These are phyloP conservation scores for Lineus longissimus DNA, from an alignment of 1,140 invertebrate species.

Conservation along the genomic window DNA sequence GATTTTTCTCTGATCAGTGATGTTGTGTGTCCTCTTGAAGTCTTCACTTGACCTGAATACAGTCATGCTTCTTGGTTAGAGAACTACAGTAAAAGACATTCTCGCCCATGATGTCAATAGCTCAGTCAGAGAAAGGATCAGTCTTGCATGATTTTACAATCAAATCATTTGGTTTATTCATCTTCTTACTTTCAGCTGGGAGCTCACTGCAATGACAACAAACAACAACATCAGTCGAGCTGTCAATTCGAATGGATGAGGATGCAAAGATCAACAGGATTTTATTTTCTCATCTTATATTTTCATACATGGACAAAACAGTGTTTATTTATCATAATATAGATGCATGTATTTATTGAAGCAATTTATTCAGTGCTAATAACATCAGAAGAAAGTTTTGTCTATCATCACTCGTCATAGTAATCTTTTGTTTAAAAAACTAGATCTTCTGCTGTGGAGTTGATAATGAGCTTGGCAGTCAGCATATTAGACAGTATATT, in stretches of 20 bases:
- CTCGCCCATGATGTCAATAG: not conserved
- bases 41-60: not conserved
- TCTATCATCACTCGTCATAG: too few relatives aligned
- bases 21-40: not conserved
- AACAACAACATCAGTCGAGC: conserved; percentile 41
- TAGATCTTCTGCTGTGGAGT: too few relatives aligned
- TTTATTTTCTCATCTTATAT: too few relatives aligned
- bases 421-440: too few relatives aligned
- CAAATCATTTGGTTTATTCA: not conserved
- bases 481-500: too few relatives aligned
- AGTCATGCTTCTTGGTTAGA: not conserved
- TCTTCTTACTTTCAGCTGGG: conserved; percentile 46
- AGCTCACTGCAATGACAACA: conserved; percentile 56
- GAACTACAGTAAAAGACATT: not conserved
- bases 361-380: too few relatives aligned
- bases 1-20: not conserved
- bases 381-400: too few relatives aligned
- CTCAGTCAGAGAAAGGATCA: not conserved
- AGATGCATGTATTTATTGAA: too few relatives aligned
- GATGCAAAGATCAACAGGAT: not conserved
- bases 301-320: too few relatives aligned
- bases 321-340: too few relatives aligned
- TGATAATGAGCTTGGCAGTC: too few relatives aligned
- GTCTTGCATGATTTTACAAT: not conserved
- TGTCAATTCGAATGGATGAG: conserved; percentile 30